Base-by-base conservation (phyloP, 2,888 invertebrate species). In the Lissonota sp. region DNA sequence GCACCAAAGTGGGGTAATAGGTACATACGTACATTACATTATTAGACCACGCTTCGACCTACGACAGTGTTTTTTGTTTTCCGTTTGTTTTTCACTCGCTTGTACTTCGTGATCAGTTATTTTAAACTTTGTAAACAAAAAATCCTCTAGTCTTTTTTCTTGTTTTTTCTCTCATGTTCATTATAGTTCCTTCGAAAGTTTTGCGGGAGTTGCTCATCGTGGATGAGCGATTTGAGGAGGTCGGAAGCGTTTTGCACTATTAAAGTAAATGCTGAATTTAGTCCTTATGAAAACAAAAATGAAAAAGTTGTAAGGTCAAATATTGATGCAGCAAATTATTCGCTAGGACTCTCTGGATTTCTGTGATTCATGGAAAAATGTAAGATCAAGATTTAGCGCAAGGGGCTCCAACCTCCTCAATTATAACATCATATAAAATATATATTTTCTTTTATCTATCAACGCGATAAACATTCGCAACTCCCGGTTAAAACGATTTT, bases 1-100 rank as follows among this genome's bases (percentile, higher is more conserved):
- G 90, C 91, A 91, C 90, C 90, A 88, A 87, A 78, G 79, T 58
- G 55, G 46, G 6, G 82, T 84, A 75, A 81, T 84, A 84, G 82
- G 79, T 82, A 83, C 88, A 88, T 86, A 84, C 86, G 84, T 86
- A 85, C 86, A 80, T 79, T 85, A 84, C 79, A 86, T 79, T 49
- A 67, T 76, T 67, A 79, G 75, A 75, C 58, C 53, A 76, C 62
- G 84, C 55, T 84, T 79, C 84, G 83, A 83, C 82, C 84, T 82
- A 86, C 84, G 80, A 86, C 82, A 85, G 67, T 83, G 84, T 72
- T 55, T 51, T n/a, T 60, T 62, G 16, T 63, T 73, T 76, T 72
- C 44, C n/a, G 8, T 42, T 69, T 57, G 12, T 72, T 53, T 42
- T 10, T 53, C 14, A 14, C 14, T 53, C 14, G 7, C 14, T 53